phyloP scores from a whole-genome alignment of 2,888 invertebrate species.

The Drosophila hawaiiensis region DNA sequence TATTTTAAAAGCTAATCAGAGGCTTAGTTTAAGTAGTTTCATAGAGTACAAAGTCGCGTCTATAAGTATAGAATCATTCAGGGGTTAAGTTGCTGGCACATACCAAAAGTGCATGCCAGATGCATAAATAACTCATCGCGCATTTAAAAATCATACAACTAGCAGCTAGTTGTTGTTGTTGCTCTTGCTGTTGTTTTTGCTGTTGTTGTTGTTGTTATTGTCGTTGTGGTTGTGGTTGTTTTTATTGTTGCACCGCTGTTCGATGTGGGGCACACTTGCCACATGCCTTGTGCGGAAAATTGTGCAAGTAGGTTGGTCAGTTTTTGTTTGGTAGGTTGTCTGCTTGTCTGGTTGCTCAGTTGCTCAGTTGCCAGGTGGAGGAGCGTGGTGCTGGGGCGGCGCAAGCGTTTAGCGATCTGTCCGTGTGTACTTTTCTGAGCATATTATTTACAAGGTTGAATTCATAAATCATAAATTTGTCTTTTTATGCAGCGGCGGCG shows the following conservation, averaged over 20 bases:
- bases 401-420: slow-evolving; percentile 73
- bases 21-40: not conserved
- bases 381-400: slow-evolving; percentile 26
- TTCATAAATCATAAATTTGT: slow-evolving; percentile 83
- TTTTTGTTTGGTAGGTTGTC: slow-evolving; percentile 35
- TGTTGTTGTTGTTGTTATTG: slow-evolving; percentile 23
- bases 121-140: slow-evolving; percentile 81
- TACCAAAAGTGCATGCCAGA: slow-evolving; percentile 60
- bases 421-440: slow-evolving; percentile 74
- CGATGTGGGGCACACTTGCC: slow-evolving; percentile 79
- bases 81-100: slow-evolving; percentile 68
- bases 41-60: not conserved
- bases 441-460: slow-evolving; percentile 81
- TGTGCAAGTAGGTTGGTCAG: slow-evolving; percentile 80
- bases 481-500: slow-evolving; percentile 74
- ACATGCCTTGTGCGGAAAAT: slow-evolving; percentile 79
- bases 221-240: slow-evolving; percentile 19
- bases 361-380: slow-evolving; percentile 22
- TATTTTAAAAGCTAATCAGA: not conserved
- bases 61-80: slow-evolving; percentile 2
- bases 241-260: slow-evolving; percentile 38
- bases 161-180: slow-evolving; percentile 51
- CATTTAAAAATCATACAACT: slow-evolving; percentile 77
- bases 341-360: slow-evolving; percentile 21
- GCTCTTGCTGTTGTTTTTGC: slow-evolving; percentile 35